A percentile compares a stretch with the other conserved stretches of the same genome.
phyloP scores from a whole-genome alignment of 1,140 invertebrate species.

The Marisa cornuarietis region DNA sequence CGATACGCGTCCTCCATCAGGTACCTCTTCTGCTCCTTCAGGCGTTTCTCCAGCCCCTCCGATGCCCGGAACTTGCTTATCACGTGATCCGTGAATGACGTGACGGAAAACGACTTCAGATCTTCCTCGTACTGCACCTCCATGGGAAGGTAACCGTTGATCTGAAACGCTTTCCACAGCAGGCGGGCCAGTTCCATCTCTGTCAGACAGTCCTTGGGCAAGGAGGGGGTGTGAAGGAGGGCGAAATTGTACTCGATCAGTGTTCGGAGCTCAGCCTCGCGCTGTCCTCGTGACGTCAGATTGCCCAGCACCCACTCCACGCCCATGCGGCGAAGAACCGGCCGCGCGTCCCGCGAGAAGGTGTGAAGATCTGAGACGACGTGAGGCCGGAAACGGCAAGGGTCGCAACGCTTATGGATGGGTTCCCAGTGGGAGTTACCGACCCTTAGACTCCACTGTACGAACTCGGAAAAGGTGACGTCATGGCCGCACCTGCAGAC shows the following conservation, averaged over 20 bases:
- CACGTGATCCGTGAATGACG: background rate
- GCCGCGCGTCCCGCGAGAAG: conserved; percentile 2
- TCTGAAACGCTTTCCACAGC: background rate
- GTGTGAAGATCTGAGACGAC: background rate
- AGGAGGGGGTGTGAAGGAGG: background rate
- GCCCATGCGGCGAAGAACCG: background rate
- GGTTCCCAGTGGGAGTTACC: conserved; percentile 8
- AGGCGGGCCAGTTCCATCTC: background rate
- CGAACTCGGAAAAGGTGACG: conserved; percentile 9
- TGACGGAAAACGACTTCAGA: no score
- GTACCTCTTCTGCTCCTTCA: background rate
- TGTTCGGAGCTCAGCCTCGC: background rate
- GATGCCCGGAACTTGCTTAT: background rate
- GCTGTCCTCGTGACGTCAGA: background rate
- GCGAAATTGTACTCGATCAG: conserved; percentile 9
- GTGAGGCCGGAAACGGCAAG: conserved; percentile 9
- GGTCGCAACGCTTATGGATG: conserved; percentile 11
- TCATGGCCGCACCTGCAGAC: conserved; percentile 7
- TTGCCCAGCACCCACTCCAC: background rate
- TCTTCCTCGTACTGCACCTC: background rate
- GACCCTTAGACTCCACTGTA: background rate
- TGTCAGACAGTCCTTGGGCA: background rate
- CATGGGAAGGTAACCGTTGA: conserved; percentile 3
- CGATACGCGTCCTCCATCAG: background rate
- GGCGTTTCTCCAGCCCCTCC: background rate